Percentiles rank a stretch among this genome's conserved stretches.
Conservation (phyloP, 2,797 vertebrate genomes). For the Ispidina picta region DNA sequence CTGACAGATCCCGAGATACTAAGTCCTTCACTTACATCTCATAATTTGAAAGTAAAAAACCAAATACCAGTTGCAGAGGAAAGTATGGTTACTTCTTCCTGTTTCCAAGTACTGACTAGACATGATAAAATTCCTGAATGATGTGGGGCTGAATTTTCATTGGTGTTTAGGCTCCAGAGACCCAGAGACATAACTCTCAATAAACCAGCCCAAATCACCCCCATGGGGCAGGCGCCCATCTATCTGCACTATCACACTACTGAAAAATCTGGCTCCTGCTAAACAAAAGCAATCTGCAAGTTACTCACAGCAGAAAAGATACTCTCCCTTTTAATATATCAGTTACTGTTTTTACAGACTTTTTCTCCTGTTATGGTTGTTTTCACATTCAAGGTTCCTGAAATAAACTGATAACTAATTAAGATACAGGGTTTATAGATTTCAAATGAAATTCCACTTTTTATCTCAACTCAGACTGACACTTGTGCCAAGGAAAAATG, state of each 20-base stretch:
- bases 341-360: neutral
- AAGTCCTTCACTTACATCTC: neutral
- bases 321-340: neutral
- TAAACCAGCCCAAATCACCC: neutral
- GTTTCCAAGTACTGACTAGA: neutral
- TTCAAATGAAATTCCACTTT: conserved; percentile 19
- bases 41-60: neutral
- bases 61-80: neutral
- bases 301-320: neutral
- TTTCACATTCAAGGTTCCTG: conserved; percentile 18
- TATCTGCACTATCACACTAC: conserved; percentile 18
- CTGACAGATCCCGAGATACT: neutral
- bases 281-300: neutral
- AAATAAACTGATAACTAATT: conserved; percentile 11
- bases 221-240: neutral
- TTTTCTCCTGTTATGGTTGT: neutral
- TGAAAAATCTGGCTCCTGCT: neutral
- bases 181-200: conserved; percentile 26
- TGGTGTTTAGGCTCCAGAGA: conserved; percentile 20
- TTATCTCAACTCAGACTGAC: neutral
- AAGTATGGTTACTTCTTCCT: neutral
- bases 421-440: neutral
- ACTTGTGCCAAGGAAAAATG: neutral
- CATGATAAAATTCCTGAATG: neutral
- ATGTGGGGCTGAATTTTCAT: neutral